phyloP scores from a whole-genome alignment of 1,140 invertebrate genomes.

The Hyles vespertilio region DNA sequence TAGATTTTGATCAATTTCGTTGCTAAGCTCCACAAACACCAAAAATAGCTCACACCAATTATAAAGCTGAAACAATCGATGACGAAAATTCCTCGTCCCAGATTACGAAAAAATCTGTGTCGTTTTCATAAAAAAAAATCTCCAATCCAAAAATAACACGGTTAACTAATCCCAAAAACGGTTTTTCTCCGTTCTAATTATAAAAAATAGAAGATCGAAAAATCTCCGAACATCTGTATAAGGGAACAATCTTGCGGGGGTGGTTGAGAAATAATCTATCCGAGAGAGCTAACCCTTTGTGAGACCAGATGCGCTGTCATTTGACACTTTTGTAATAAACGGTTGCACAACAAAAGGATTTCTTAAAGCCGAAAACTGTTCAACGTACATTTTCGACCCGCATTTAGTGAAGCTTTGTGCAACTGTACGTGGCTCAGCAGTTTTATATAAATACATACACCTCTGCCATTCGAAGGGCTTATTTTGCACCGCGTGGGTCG shows the following conservation, averaged over 20 bases:
- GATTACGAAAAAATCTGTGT: neutral
- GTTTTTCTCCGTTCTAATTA: slow-evolving; percentile 25
- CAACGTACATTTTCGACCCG: slow-evolving; percentile 67
- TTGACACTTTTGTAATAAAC: slow-evolving; percentile 76
- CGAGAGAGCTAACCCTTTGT: slow-evolving; percentile 68
- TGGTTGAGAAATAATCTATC: slow-evolving; percentile 74
- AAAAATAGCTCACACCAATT: no score
- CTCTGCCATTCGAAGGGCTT: no score
- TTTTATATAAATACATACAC: no score
- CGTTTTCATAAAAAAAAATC: slow-evolving; percentile 3
- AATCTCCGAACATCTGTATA: slow-evolving; percentile 69
- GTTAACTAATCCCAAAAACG: slow-evolving; percentile 20
- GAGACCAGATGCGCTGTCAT: slow-evolving; percentile 73
- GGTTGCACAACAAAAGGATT: slow-evolving; percentile 73
- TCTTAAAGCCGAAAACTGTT: slow-evolving; percentile 73
- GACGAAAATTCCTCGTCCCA: neutral
- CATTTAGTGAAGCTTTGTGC: slow-evolving; percentile 61
- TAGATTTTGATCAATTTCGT: no score
- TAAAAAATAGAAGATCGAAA: slow-evolving; percentile 16
- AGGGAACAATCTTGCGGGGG: slow-evolving; percentile 70
- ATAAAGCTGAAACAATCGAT: no score
- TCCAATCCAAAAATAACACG: slow-evolving; percentile 4
- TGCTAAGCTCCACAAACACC: no score
- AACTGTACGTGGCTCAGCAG: slow-evolving; percentile 1
- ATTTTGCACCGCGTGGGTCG: no score